These are phyloP conservation scores for Drosophila pegasa DNA, from an alignment of 2,888 invertebrate species.

Conservation along the genomic window DNA sequence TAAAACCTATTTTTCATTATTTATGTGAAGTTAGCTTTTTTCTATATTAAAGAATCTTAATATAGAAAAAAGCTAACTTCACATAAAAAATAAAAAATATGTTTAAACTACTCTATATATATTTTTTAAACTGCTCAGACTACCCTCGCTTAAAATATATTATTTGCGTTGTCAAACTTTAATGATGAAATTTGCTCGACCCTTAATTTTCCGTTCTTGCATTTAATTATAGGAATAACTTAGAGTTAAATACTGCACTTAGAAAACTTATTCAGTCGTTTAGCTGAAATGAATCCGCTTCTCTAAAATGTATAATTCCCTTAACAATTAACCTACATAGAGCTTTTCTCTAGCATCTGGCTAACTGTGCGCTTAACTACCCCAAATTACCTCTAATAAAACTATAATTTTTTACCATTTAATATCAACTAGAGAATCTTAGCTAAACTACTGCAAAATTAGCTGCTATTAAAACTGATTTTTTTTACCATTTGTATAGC, in stretches of 20 bases:
- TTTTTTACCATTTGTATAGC: not conserved
- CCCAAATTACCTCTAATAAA: constrained; percentile 1
- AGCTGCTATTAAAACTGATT: not conserved
- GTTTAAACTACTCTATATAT: too few relatives aligned
- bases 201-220: not conserved
- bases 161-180: too few relatives aligned
- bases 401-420: constrained; percentile 1
- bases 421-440: not conserved
- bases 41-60: too few relatives aligned
- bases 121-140: too few relatives aligned
- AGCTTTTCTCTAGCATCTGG: not conserved
- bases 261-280: not conserved
- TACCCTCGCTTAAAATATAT: too few relatives aligned
- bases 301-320: not conserved
- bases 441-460: not conserved
- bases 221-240: not conserved
- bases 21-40: too few relatives aligned
- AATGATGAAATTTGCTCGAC: not conserved
- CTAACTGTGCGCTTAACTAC: constrained; percentile 1
- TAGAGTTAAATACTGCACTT: not conserved
- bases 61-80: too few relatives aligned
- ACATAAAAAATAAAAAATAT: too few relatives aligned
- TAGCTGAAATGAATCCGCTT: not conserved
- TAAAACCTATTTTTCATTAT: too few relatives aligned
- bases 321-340: not conserved